phyloP scores from a whole-genome alignment of 1,140 invertebrate genomes.

The Campoletis sonorensis region DNA sequence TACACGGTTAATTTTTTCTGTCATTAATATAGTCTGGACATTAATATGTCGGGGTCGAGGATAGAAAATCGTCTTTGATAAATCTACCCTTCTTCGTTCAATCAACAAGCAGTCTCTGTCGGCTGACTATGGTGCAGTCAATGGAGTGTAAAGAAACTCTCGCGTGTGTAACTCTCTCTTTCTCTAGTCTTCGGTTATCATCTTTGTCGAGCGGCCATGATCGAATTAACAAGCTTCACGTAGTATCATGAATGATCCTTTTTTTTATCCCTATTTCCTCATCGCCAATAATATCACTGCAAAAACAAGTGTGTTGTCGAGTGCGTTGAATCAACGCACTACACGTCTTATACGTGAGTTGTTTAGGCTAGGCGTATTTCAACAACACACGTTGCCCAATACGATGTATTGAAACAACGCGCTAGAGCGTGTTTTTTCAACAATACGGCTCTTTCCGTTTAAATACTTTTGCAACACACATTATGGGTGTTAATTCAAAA shows the following conservation, averaged over 20 bases:
- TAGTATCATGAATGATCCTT: slow-evolving; percentile 8
- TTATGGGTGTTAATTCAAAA: no score
- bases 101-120: not conserved
- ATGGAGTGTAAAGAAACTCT: not conserved
- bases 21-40: not conserved
- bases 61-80: not conserved
- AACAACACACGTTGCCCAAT: no score
- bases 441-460: no score
- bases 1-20: not conserved
- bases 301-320: no score
- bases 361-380: no score
- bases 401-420: no score
- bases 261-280: not conserved
- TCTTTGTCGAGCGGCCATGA: not conserved
- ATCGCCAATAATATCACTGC: slow-evolving; percentile 13
- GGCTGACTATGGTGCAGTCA: not conserved
- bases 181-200: not conserved
- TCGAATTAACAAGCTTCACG: not conserved
- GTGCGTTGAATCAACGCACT: no score
- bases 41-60: not conserved
- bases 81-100: not conserved
- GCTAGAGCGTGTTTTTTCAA: no score
- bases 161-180: not conserved
- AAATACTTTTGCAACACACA: no score
- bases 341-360: no score